A percentile compares a stretch with the other conserved stretches of the same genome.
phyloP scores from a whole-genome alignment of 2,797 vertebrate genomes.

The Chloroceryle inda region DNA sequence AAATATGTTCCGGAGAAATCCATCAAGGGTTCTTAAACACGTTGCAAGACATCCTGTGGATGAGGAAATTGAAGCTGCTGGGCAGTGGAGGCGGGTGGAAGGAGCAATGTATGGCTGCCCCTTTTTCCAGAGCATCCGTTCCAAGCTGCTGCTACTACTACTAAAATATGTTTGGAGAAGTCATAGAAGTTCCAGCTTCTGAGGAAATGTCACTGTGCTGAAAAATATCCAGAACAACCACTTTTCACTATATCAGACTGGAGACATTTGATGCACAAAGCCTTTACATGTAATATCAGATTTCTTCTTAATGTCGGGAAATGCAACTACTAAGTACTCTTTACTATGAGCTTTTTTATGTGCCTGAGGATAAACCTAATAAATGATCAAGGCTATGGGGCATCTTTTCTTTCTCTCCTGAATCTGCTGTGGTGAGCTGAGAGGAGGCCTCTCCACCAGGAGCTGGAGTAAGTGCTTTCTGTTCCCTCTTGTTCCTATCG shows the following conservation, averaged over 20 bases:
- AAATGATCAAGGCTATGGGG: not conserved
- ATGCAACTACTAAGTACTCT: not conserved
- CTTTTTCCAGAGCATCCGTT: not conserved
- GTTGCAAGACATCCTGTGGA: not conserved
- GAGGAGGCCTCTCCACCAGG: not conserved
- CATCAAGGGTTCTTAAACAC: not conserved
- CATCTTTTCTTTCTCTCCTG: not conserved
- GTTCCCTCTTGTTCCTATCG: not conserved
- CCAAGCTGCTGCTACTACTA: not conserved
- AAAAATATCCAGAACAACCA: not conserved
- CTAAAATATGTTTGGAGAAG: not conserved
- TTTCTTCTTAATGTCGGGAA: constrained; percentile 14
- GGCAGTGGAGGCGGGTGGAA: not conserved
- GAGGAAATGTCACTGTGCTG: not conserved
- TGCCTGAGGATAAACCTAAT: constrained; percentile 22
- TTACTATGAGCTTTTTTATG: not conserved
- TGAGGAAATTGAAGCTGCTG: not conserved
- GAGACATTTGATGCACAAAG: not conserved
- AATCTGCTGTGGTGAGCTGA: not conserved
- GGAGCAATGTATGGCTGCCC: not conserved
- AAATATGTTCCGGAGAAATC: not conserved
- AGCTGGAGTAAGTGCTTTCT: not conserved
- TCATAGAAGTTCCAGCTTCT: not conserved
- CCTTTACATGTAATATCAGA: not conserved
- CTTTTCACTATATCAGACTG: not conserved